Evolutionary conservation across 2,113 vertebrate genomes (phyloP).

Genomic region (Lonchura striata): DNA sequence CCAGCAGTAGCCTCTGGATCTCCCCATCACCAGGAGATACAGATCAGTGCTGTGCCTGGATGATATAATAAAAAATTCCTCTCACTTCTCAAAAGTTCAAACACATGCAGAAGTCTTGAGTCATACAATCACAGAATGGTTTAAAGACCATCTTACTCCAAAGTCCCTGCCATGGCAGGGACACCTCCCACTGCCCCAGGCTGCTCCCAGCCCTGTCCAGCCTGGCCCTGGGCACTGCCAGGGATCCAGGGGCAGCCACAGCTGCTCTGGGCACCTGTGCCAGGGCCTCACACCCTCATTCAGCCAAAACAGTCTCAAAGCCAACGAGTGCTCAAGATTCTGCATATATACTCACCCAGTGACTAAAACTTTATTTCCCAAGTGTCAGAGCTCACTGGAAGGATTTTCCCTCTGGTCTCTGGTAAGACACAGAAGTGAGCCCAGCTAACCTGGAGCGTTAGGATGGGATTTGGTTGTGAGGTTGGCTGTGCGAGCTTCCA

Average conservation of each 20-base stretch:
- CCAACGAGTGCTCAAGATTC: background rate
- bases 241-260: background rate
- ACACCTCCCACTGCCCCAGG: accelerated
- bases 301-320: background rate
- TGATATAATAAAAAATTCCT: background rate
- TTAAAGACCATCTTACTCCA: background rate
- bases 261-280: background rate
- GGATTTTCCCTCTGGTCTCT: background rate
- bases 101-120: background rate
- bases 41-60: background rate
- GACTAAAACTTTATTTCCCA: background rate
- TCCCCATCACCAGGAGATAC: background rate
- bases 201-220: accelerated
- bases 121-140: background rate
- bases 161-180: background rate
- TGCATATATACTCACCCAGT: background rate
- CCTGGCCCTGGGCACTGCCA: background rate
- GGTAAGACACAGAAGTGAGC: background rate
- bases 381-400: background rate
- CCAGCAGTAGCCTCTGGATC: background rate
- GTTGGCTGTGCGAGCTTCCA: background rate
- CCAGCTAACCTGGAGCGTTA: background rate
- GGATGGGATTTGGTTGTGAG: background rate
- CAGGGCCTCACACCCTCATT: background rate
- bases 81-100: background rate